A percentile compares a stretch with the other conserved stretches of the same genome.
Conservation (phyloP, 1,140 invertebrate species). For the Melanaphis sacchari region DNA sequence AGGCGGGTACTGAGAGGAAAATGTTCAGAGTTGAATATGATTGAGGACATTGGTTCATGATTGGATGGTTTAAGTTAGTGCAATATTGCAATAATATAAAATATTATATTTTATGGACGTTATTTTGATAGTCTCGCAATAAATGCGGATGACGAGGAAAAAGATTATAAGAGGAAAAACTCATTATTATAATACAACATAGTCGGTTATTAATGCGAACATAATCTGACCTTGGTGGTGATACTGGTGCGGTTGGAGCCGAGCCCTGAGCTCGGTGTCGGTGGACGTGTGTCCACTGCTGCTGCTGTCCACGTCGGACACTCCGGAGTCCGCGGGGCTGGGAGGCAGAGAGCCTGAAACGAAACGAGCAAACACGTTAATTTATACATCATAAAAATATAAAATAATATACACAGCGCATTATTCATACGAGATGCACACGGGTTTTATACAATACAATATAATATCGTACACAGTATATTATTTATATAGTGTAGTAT, state of each 20-base stretch:
- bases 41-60: not conserved
- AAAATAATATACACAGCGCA: not conserved
- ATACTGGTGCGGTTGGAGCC: conserved; percentile 69
- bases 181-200: not conserved
- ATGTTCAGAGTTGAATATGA: not conserved
- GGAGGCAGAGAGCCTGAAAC: conserved; percentile 86
- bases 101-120: not conserved
- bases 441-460: not conserved
- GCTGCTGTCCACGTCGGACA: conserved; percentile 94
- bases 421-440: not conserved
- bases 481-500: not conserved
- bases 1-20: not conserved
- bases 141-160: not conserved
- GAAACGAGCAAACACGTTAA: conserved; percentile 45
- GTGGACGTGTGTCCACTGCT: conserved; percentile 88
- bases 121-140: not conserved
- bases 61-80: not conserved
- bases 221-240: conserved; percentile 63
- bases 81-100: conserved; percentile 9
- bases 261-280: conserved; percentile 81
- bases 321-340: conserved; percentile 95
- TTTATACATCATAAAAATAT: not conserved
- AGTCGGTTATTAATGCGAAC: not conserved
- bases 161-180: too few relatives aligned
- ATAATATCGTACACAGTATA: not conserved